Evolutionary conservation across 2,113 vertebrate genomes (phyloP), one percentile per base, ranked within the genome.

Genomic region (Coturnix japonica): DNA sequence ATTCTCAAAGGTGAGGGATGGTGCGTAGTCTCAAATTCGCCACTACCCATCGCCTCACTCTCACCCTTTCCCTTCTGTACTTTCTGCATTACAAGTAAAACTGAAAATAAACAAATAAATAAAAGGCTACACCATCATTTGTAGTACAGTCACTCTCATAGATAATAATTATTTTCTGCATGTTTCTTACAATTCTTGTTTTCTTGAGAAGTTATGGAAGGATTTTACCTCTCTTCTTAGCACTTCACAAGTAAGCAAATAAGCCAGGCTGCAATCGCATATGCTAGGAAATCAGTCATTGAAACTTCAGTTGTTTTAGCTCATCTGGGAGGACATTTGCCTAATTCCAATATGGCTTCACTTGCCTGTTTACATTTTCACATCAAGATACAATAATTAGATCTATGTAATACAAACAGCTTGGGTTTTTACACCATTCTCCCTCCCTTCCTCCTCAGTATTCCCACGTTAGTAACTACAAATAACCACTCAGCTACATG

Each of bases 271-370:
- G 87, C 86, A 91, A 82, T 9, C 91, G 56, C 59, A 67, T 35
- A 67, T 33, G 51, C 41, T 70, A 64, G 60, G 92, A 93, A 91
- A 93, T 93, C 89, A 89, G 49, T 90, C 76, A 72, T 4, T 79
- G 91, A 89, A 73, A 76, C 46, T 63, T 87, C 86, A 85, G 54
- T 44, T 49, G 71, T 12, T 93, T 90, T 86, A 59, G 63, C 54
- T 92, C 81, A 82, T 85, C 87, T 94, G 74, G 57, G 92, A 92
- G 81, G 59, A 88, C 85, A 76, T 96, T 92, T 93, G 78, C 71
- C 84, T 94, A 80, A 94, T 94, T 94, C 73, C 74, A 89, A 94
- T 84, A 93, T 15, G 66, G 66, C 70, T 79, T 70, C 89, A 76
- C 3, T 0, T 91, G 78, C 54, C 43, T 85, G 74, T 85, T 70